Conservation (phyloP, 2,888 invertebrate genomes). For the Podabrus alpinus region DNA sequence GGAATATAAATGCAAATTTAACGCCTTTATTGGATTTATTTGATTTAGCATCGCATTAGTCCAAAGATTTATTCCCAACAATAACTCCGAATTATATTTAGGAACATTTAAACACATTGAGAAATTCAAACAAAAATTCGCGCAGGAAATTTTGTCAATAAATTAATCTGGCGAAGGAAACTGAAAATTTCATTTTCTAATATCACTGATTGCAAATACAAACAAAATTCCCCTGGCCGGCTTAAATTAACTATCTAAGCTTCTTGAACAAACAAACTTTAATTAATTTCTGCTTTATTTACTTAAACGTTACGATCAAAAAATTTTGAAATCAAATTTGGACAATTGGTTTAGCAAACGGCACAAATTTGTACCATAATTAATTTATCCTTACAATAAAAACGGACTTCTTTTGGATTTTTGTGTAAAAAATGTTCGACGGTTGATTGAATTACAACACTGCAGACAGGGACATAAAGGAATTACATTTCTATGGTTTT, state of each 20-base stretch:
- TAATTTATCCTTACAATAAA: neutral
- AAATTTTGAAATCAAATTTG: neutral
- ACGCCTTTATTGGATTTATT: neutral
- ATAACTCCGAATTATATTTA: no score
- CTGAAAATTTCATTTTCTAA: neutral
- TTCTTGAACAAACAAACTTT: neutral
- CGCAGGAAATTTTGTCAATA: neutral
- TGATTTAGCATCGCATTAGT: no score
- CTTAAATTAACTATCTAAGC: neutral
- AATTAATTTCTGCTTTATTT: neutral
- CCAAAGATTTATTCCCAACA: no score
- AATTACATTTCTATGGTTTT: constrained; percentile 4
- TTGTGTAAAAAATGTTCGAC: neutral
- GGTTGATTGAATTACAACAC: neutral
- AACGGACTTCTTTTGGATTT: neutral
- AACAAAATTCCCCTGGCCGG: neutral
- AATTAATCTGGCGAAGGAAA: neutral
- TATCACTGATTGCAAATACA: neutral
- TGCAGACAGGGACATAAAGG: neutral
- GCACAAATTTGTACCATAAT: neutral
- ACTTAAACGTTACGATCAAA: neutral
- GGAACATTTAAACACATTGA: no score
- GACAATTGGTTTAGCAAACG: neutral
- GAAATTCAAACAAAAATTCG: neutral
- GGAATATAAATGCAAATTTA: neutral